Conservation (phyloP, 2,113 vertebrate species). For the Sorex fumeus region DNA sequence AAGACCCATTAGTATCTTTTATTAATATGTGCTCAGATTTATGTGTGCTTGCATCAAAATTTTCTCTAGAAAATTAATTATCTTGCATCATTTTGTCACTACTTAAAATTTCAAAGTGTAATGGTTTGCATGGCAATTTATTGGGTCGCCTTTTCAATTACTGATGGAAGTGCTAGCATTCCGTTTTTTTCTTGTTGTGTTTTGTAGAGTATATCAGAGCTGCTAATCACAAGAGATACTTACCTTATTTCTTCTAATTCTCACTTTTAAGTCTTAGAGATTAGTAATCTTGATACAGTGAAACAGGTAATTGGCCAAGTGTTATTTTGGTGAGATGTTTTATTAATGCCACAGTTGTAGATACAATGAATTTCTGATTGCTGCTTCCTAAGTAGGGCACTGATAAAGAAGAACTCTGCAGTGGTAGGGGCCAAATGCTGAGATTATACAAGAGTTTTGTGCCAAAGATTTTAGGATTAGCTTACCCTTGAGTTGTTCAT, state of each 20-base stretch:
- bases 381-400: not conserved
- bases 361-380: not conserved
- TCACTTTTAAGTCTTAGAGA: not conserved
- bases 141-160: not conserved
- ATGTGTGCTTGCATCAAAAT: not conserved
- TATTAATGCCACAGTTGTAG: not conserved
- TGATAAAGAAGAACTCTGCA: conserved; percentile 5
- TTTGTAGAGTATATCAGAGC: not conserved
- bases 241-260: not conserved
- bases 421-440: not conserved
- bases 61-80: not conserved
- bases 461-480: conserved; percentile 18
- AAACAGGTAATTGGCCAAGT: not conserved
- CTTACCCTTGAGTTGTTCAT: not conserved
- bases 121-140: not conserved
- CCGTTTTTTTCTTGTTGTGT: not conserved
- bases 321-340: not conserved
- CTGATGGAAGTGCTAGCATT: not conserved
- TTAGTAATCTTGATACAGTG: not conserved
- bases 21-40: not conserved
- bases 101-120: not conserved
- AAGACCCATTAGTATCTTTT: not conserved
- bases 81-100: not conserved
- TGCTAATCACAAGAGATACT: not conserved
- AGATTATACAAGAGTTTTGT: not conserved